Percentiles rank a stretch among this genome's conserved stretches.
Conservation (phyloP, 1,140 invertebrate species). For the Palaemon carinicauda region DNA sequence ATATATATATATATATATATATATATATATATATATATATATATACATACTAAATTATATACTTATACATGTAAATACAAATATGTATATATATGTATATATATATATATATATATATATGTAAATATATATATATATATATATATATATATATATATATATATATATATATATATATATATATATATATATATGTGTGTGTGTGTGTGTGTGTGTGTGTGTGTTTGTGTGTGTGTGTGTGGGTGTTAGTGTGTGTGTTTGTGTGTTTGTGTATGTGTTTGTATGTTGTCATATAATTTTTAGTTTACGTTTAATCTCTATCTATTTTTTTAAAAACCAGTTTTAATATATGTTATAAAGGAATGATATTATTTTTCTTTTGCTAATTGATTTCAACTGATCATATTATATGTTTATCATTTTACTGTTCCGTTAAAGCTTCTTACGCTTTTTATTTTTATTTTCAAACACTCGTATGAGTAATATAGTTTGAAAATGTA, state of each 20-base stretch:
- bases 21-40: conserved; percentile 11
- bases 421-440: too few relatives aligned
- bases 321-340: too few relatives aligned
- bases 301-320: too few relatives aligned
- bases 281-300: too few relatives aligned
- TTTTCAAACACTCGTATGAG: too few relatives aligned
- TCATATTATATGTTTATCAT: too few relatives aligned
- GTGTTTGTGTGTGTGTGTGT: not conserved
- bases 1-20: conserved; percentile 13
- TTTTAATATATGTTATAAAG: too few relatives aligned
- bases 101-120: conserved; percentile 38
- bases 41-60: conserved; percentile 15
- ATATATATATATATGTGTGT: not conserved
- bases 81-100: conserved; percentile 33
- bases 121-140: conserved; percentile 31
- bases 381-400: too few relatives aligned
- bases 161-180: conserved; percentile 7
- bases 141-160: conserved; percentile 16
- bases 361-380: too few relatives aligned
- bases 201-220: not conserved
- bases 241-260: not conserved
- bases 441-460: too few relatives aligned
- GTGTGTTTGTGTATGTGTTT: not conserved
- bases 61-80: conserved; percentile 17
- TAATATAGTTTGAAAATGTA: too few relatives aligned